Percentiles rank a stretch among this genome's conserved stretches.
phyloP scores from a whole-genome alignment of 2,888 invertebrate genomes.

The Hyppa rectilinea region DNA sequence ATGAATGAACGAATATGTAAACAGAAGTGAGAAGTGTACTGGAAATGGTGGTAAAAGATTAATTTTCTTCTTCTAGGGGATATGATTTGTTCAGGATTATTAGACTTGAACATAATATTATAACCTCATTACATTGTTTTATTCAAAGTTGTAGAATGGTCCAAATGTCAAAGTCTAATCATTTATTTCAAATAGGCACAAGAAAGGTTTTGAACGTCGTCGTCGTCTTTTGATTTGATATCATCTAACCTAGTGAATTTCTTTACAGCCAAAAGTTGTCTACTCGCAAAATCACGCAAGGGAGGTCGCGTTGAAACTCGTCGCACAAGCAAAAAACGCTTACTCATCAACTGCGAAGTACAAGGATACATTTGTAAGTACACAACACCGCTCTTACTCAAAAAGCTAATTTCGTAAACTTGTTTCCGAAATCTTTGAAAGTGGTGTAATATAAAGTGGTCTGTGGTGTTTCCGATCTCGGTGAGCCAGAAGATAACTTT shows the following conservation, averaged over 20 bases:
- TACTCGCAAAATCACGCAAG: constrained; percentile 76
- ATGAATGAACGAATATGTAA: constrained; percentile 10
- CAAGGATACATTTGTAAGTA: constrained; percentile 86
- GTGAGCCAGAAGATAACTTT: constrained; percentile 5
- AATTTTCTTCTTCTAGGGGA: neutral
- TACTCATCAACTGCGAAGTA: constrained; percentile 75
- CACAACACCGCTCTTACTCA: constrained; percentile 63
- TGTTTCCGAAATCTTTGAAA: neutral
- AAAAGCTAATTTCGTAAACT: constrained; percentile 8
- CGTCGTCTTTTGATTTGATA: too few relatives aligned
- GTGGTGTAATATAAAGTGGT: constrained; percentile 1
- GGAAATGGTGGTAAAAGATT: neutral
- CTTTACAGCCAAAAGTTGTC: constrained; percentile 79
- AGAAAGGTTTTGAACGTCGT: too few relatives aligned
- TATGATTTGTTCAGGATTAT: too few relatives aligned
- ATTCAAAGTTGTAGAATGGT: neutral
- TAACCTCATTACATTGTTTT: neutral
- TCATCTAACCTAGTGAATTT: constrained; percentile 47
- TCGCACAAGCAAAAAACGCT: constrained; percentile 77
- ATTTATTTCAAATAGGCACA: too few relatives aligned
- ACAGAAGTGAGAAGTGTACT: neutral
- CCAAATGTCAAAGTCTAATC: too few relatives aligned
- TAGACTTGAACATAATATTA: neutral
- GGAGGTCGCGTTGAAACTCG: constrained; percentile 73
- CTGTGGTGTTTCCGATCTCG: neutral